Conservation (phyloP, 2,888 invertebrate species). For the Pristionchus exspectatus region DNA sequence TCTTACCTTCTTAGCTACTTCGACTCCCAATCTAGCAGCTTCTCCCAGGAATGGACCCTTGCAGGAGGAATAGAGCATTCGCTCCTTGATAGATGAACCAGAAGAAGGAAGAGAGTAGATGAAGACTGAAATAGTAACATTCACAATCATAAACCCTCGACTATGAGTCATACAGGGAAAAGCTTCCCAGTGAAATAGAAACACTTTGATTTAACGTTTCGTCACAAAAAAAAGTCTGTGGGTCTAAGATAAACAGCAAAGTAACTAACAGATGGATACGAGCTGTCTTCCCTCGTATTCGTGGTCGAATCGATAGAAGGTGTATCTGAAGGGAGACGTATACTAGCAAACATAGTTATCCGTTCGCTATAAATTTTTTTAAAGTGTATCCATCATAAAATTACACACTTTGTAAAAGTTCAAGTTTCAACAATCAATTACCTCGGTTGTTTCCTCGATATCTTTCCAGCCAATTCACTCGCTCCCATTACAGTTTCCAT, state of each 20-base stretch:
- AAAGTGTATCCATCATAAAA: too few relatives aligned
- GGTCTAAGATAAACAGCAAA: neutral
- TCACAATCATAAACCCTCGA: neutral
- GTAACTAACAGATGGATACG: constrained; percentile 86
- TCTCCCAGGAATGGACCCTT: constrained; percentile 90
- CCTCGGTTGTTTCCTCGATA: constrained; percentile 88
- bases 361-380: too few relatives aligned
- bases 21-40: constrained; percentile 87
- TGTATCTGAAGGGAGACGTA: constrained; percentile 61
- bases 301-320: constrained; percentile 90
- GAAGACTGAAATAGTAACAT: constrained; percentile 86
- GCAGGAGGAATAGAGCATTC: constrained; percentile 99
- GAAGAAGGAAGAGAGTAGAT: constrained; percentile 99
- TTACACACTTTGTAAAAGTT: too few relatives aligned
- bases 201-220: neutral
- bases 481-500: constrained; percentile 86
- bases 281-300: constrained; percentile 93
- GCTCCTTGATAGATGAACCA: constrained; percentile 92
- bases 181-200: neutral
- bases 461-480: constrained; percentile 86
- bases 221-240: neutral
- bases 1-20: constrained; percentile 89
- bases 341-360: too few relatives aligned
- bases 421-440: too few relatives aligned
- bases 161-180: neutral